These are phyloP conservation scores for Gnathonemus longibarbis DNA, from an alignment of 2,113 vertebrate genomes.

Conservation along the genomic window DNA sequence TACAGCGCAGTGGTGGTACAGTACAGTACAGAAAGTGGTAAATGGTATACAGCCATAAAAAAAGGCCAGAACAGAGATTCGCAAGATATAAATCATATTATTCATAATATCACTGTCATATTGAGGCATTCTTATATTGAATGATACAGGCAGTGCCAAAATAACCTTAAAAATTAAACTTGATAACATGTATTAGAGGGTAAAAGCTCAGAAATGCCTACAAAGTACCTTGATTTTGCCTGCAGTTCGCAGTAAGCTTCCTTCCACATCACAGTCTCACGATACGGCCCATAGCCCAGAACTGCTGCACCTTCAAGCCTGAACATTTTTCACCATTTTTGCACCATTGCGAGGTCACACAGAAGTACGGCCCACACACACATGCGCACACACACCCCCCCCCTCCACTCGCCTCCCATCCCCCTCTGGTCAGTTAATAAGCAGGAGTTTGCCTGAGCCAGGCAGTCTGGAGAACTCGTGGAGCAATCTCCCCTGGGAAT, in stretches of 20 bases:
- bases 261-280: neutral
- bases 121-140: neutral
- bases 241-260: neutral
- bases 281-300: neutral
- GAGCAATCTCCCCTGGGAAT: conserved; percentile 79
- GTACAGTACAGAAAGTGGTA: neutral
- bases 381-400: neutral
- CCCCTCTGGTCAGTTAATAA: conserved; percentile 72
- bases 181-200: neutral
- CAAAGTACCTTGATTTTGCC: neutral
- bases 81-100: neutral
- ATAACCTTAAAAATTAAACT: neutral
- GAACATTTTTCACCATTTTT: neutral
- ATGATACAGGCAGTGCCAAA: neutral
- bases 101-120: neutral
- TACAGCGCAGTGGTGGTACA: neutral
- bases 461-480: conserved; percentile 74
- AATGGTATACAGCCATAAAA: neutral
- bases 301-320: neutral
- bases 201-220: neutral
- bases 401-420: neutral
- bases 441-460: conserved; percentile 64
- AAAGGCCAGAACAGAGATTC: neutral
- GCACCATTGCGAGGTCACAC: neutral
- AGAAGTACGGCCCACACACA: neutral